phyloP scores from a whole-genome alignment of 2,888 invertebrate species.

The Orchesella flavescens region DNA sequence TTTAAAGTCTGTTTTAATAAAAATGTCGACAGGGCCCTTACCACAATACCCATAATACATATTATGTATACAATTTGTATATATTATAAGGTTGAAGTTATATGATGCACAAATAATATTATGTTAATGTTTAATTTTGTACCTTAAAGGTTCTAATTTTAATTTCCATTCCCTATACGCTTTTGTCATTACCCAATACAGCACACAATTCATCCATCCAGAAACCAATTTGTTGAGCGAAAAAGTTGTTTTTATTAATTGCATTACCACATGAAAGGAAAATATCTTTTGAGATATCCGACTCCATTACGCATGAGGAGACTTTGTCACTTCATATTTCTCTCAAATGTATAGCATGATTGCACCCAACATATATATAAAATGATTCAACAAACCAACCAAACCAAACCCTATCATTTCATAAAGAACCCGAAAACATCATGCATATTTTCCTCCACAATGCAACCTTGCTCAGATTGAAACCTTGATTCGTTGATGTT shows the following conservation, averaged over 20 bases:
- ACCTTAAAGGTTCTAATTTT: no score
- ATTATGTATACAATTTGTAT: no score
- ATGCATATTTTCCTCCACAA: neutral
- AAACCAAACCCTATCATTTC: constrained; percentile 40
- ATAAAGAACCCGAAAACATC: constrained; percentile 13
- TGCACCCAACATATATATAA: neutral
- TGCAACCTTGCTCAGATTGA: neutral
- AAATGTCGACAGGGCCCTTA: no score
- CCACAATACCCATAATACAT: no score
- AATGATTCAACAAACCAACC: neutral
- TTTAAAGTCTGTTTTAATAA: no score
- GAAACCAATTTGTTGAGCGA: no score
- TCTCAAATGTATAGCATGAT: constrained; percentile 2
- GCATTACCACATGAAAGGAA: neutral
- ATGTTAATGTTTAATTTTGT: no score
- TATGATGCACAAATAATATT: no score
- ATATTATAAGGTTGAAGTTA: no score
- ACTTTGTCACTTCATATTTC: constrained; percentile 54
- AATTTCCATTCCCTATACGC: no score
- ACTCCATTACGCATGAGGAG: constrained; percentile 48
- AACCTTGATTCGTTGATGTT: neutral
- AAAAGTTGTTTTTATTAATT: no score
- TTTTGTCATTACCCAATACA: neutral
- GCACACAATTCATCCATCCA: neutral
- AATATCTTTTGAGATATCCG: constrained; percentile 57